These are phyloP conservation scores for Drosophila pseudotakahashii DNA, from an alignment of 2,888 invertebrate species.

Conservation along the genomic window DNA sequence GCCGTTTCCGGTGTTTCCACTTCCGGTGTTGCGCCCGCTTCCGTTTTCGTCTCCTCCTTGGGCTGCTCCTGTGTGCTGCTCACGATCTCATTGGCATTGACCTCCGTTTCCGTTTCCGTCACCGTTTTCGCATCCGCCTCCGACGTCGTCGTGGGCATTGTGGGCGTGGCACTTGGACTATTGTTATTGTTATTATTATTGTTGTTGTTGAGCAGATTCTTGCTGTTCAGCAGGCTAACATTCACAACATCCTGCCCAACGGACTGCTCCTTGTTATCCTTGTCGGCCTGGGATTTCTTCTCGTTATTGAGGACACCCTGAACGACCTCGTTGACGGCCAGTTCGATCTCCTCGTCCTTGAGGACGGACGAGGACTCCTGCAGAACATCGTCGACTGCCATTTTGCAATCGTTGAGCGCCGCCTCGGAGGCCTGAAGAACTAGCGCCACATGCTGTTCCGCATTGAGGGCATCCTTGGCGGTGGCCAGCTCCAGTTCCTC, in stretches of 20 bases:
- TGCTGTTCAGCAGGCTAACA: constrained; percentile 79
- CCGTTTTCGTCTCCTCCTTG: constrained; percentile 11
- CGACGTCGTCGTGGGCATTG: constrained; percentile 4
- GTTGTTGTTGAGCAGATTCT: constrained; percentile 81
- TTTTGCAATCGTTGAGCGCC: constrained; percentile 84
- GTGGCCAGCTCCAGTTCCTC: constrained; percentile 78
- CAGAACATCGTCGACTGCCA: constrained; percentile 77
- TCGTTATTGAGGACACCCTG: constrained; percentile 85
- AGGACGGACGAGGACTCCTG: constrained; percentile 84
- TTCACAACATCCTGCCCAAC: constrained; percentile 45
- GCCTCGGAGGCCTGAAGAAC: constrained; percentile 85
- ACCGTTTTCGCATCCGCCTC: neutral
- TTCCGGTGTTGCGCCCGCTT: constrained; percentile 2
- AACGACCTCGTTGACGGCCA: constrained; percentile 86
- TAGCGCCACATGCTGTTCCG: constrained; percentile 85
- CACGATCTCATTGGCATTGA: constrained; percentile 73
- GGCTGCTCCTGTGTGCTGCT: constrained; percentile 3
- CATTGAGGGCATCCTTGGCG: constrained; percentile 80
- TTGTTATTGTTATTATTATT: constrained; percentile 59
- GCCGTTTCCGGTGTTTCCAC: constrained; percentile 19
- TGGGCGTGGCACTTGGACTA: constrained; percentile 26
- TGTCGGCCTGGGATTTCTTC: constrained; percentile 64
- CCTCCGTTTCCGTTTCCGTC: constrained; percentile 43
- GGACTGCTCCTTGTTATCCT: constrained; percentile 14
- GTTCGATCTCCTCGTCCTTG: constrained; percentile 86